Evolutionary conservation across 2,888 invertebrate genomes (phyloP).

Genomic region (Meandrusa payeni): DNA sequence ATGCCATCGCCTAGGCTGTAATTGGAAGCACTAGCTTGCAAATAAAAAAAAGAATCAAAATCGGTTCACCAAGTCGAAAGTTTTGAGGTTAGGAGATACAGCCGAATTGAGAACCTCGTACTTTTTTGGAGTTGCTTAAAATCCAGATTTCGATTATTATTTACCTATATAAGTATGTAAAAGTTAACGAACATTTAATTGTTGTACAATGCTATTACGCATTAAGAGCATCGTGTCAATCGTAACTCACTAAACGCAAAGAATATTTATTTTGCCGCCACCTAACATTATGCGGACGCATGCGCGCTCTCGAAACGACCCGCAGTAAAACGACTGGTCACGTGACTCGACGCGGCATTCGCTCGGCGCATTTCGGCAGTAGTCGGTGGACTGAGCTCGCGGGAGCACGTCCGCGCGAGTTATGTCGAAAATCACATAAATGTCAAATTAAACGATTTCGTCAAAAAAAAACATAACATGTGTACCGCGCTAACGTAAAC

Average conservation of each 20-base stretch:
- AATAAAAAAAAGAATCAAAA: too few relatives aligned
- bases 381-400: constrained; percentile 57
- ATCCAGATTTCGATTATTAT: too few relatives aligned
- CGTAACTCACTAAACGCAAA: constrained; percentile 16
- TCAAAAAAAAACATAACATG: constrained; percentile 64
- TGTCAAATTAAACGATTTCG: constrained; percentile 71
- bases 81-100: too few relatives aligned
- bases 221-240: constrained; percentile 8
- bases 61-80: too few relatives aligned
- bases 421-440: constrained; percentile 52
- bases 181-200: too few relatives aligned
- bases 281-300: constrained; percentile 53
- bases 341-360: constrained; percentile 80
- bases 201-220: not conserved
- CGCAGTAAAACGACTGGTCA: constrained; percentile 81
- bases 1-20: too few relatives aligned
- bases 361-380: constrained; percentile 76
- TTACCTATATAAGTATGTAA: too few relatives aligned
- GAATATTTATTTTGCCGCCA: constrained; percentile 66
- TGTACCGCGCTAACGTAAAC: constrained; percentile 55
- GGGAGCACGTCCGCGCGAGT: constrained; percentile 48
- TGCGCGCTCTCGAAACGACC: constrained; percentile 74
- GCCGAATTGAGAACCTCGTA: too few relatives aligned
- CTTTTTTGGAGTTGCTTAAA: too few relatives aligned
- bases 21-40: too few relatives aligned